A percentile compares a stretch with the other conserved stretches of the same genome.
These are phyloP conservation scores for Synergus gifuensis DNA, from an alignment of 2,888 invertebrate genomes.

Conservation along the genomic window DNA sequence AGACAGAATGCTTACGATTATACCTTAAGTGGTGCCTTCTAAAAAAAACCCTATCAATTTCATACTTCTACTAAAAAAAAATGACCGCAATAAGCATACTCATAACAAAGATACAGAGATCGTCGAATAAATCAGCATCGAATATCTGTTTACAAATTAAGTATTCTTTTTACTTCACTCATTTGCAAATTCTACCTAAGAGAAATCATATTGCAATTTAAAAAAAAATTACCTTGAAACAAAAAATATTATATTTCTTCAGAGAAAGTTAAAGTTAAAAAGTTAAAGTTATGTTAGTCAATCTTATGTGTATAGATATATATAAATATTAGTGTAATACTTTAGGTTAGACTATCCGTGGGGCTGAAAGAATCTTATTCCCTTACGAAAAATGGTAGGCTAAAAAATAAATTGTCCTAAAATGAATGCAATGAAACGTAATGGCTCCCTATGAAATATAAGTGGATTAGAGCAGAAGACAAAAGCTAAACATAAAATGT, in stretches of 20 bases:
- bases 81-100: not conserved
- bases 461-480: constrained; percentile 34
- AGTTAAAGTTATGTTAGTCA: no score
- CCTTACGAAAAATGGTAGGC: constrained; percentile 1
- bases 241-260: no score
- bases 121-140: no score
- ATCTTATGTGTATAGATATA: no score
- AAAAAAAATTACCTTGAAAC: no score
- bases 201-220: no score
- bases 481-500: constrained; percentile 32
- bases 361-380: not conserved
- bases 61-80: not conserved
- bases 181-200: no score
- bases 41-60: constrained; percentile 34
- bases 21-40: constrained; percentile 11
- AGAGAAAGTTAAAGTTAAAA: no score
- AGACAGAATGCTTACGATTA: constrained; percentile 14
- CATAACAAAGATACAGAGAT: no score
- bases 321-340: not conserved
- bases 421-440: constrained; percentile 22
- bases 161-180: no score
- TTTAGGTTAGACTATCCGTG: not conserved
- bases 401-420: not conserved
- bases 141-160: no score
- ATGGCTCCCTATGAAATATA: constrained; percentile 26